These are phyloP conservation scores for Trichopria drosophilae DNA, from an alignment of 2,888 invertebrate species.

Conservation along the genomic window DNA sequence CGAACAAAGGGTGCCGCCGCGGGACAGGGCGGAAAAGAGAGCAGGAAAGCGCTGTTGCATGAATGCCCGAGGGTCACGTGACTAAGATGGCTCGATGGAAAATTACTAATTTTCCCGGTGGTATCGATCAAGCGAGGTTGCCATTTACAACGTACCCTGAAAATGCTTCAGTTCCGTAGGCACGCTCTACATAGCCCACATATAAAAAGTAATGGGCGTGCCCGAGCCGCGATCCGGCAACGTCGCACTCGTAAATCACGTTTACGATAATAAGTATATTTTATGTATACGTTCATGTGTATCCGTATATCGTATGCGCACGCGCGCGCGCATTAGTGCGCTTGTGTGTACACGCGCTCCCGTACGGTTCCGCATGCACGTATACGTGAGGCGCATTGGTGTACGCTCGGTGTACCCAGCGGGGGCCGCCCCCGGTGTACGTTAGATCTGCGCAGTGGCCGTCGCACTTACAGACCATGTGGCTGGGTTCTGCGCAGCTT, in stretches of 20 bases:
- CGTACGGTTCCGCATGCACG: conserved; percentile 5
- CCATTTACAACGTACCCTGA: conserved; percentile 5
- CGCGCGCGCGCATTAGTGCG: not conserved
- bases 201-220: too few species aligned
- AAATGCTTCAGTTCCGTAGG: not conserved
- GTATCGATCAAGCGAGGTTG: conserved; percentile 44
- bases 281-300: conserved; percentile 43
- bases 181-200: too few species aligned
- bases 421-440: too few species aligned
- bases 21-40: too few species aligned
- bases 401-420: too few species aligned
- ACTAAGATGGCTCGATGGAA: too few species aligned
- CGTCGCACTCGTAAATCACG: conserved; percentile 55
- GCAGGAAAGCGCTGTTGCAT: too few species aligned
- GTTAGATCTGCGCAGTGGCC: too few species aligned
- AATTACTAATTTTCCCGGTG: too few species aligned
- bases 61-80: too few species aligned
- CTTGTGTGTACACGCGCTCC: conserved; percentile 11
- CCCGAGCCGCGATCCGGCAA: conserved; percentile 49
- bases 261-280: conserved; percentile 58
- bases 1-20: too few species aligned
- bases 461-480: too few species aligned
- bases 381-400: conserved; percentile 33
- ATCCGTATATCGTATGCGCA: conserved; percentile 17
- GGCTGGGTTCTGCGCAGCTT: conserved; percentile 55